Percentiles rank a stretch among this genome's conserved stretches.
phyloP scores from a whole-genome alignment of 2,113 vertebrate genomes.

The Tiliqua scincoides region DNA sequence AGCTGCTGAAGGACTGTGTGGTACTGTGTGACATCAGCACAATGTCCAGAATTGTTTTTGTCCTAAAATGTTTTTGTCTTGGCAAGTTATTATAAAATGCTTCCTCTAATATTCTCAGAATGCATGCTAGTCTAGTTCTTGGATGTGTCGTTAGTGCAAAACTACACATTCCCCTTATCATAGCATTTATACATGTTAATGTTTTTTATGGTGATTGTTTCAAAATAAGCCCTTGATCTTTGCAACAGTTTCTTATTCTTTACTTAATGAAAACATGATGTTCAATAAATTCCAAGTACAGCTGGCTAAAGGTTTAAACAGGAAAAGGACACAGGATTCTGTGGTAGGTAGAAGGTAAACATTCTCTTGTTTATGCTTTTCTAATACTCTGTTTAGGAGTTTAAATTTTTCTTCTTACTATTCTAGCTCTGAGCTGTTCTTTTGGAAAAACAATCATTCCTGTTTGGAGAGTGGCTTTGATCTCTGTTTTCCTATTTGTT shows the following conservation, averaged over 20 bases:
- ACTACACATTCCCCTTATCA: background rate
- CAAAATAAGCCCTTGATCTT: slow-evolving; percentile 43
- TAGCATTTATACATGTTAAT: slow-evolving; percentile 40
- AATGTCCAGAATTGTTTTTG: background rate
- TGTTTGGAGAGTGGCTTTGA: slow-evolving; percentile 62
- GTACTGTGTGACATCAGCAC: too few relatives aligned
- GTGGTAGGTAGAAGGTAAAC: slow-evolving; percentile 76
- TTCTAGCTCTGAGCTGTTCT: slow-evolving; percentile 68
- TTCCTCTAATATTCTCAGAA: background rate
- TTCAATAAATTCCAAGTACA: slow-evolving; percentile 53
- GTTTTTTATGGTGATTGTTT: slow-evolving; percentile 53
- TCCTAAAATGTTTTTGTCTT: background rate
- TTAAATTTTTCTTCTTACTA: slow-evolving; percentile 43
- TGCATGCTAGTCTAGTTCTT: background rate
- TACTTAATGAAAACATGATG: slow-evolving; percentile 61
- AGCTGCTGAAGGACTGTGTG: too few relatives aligned
- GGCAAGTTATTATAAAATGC: background rate
- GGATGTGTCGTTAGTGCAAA: background rate
- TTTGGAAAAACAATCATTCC: slow-evolving; percentile 66
- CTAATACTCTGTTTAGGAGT: slow-evolving; percentile 72
- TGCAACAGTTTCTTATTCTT: slow-evolving; percentile 53
- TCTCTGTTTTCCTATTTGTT: slow-evolving; percentile 72
- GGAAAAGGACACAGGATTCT: slow-evolving; percentile 63
- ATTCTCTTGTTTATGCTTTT: slow-evolving; percentile 67
- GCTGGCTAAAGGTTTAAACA: slow-evolving; percentile 67